Evolutionary conservation across 2,888 invertebrate species (phyloP).

Genomic region (Oligia fasciuncula): DNA sequence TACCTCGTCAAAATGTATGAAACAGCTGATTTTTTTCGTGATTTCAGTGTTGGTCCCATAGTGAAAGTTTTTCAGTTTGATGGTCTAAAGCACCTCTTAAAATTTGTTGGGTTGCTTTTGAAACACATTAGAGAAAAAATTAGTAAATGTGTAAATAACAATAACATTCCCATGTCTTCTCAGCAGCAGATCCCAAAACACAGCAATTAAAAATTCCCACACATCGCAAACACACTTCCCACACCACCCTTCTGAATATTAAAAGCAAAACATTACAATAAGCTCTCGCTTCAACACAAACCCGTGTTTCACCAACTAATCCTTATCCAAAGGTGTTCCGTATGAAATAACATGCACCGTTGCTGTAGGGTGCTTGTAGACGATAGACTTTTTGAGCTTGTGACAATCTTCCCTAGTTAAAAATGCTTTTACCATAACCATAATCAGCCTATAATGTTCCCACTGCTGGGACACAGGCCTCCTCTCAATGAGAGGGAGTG

Average conservation of each 20-base stretch:
- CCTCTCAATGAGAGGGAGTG: too few species aligned
- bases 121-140: too few species aligned
- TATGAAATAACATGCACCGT: conserved; percentile 68
- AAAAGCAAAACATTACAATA: conserved; percentile 58
- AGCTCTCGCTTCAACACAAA: conserved; percentile 57
- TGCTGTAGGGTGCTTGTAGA: conserved; percentile 34
- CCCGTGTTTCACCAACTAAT: conserved; percentile 58
- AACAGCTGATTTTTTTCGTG: too few species aligned
- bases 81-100: too few species aligned
- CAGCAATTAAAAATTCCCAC: conserved; percentile 27
- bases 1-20: too few species aligned
- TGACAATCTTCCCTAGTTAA: neutral
- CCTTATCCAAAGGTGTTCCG: conserved; percentile 63
- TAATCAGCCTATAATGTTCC: too few species aligned
- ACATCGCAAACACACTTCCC: conserved; percentile 29
- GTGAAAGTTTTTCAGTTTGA: too few species aligned
- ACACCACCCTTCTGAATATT: conserved; percentile 47
- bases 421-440: neutral
- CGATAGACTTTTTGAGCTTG: conserved; percentile 1
- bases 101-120: too few species aligned
- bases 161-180: neutral
- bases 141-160: neutral
- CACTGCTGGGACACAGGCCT: too few species aligned
- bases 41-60: too few species aligned
- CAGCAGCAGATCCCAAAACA: neutral